Percentiles rank a stretch among this genome's conserved stretches.
Conservation (phyloP, 2,888 invertebrate species). For the Zaprionus obscuricornis region DNA sequence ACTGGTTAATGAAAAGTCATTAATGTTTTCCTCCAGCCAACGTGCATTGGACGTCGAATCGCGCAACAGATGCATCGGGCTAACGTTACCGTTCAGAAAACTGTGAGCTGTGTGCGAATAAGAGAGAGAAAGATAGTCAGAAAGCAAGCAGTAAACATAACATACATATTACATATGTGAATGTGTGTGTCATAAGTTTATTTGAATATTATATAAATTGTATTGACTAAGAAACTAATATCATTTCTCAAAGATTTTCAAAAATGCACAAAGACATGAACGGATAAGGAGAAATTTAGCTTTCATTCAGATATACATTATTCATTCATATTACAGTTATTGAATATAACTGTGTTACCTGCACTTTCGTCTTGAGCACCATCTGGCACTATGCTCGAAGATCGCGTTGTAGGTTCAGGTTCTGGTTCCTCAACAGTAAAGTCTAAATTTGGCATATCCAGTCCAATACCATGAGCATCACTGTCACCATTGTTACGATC, state of each 20-base stretch:
- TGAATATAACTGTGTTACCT: no score
- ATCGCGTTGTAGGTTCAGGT: no score
- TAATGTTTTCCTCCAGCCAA: conserved; percentile 86
- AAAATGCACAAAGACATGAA: no score
- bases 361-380: conserved; percentile 72
- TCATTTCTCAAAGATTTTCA: no score
- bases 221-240: no score
- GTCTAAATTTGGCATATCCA: conserved; percentile 60
- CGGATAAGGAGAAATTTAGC: not conserved
- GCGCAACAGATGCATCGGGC: conserved; percentile 88
- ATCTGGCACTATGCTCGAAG: conserved; percentile 45
- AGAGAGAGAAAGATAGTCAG: no score
- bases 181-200: no score
- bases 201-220: no score
- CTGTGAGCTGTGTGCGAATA: conserved; percentile 57
- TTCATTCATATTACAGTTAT: no score
- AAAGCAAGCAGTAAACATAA: no score
- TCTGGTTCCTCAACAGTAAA: conserved; percentile 15
- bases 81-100: conserved; percentile 83
- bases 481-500: not conserved
- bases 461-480: not conserved
- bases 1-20: conserved; percentile 94
- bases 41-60: conserved; percentile 84
- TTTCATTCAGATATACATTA: no score
- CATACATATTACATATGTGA: no score